A percentile compares a stretch with the other conserved stretches of the same genome.
These are phyloP conservation scores for Sporophila hypoxantha DNA, from an alignment of 2,113 vertebrate species.

Conservation along the genomic window DNA sequence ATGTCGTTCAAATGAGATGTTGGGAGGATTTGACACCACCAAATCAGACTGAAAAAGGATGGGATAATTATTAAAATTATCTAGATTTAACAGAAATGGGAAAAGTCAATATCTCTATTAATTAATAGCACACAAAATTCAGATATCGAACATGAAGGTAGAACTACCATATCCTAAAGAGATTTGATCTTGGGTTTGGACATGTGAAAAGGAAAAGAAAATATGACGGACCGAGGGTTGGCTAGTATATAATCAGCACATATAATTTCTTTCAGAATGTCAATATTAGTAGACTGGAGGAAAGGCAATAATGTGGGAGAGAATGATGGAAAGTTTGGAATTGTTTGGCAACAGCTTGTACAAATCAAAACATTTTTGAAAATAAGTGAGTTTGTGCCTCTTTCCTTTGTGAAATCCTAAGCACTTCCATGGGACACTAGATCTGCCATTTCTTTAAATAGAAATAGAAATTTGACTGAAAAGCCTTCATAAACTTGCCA, in stretches of 20 bases:
- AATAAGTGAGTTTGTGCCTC: not conserved
- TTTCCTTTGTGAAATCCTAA: not conserved
- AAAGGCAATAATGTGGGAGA: not conserved
- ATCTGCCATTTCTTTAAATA: not conserved
- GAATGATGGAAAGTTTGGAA: not conserved
- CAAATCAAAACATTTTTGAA: not conserved
- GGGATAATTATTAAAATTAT: not conserved
- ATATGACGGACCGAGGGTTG: not conserved
- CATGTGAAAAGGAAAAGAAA: not conserved
- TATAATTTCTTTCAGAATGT: not conserved
- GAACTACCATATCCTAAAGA: not conserved
- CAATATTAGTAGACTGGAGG: not conserved
- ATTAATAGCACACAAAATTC: constrained; percentile 17
- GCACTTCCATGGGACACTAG: not conserved
- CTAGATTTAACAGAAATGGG: not conserved
- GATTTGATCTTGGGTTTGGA: not conserved
- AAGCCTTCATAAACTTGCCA: not conserved
- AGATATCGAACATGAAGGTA: constrained; percentile 17
- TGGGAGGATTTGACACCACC: not conserved
- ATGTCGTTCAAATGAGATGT: not conserved
- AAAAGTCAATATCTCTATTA: not conserved
- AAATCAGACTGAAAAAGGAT: not conserved
- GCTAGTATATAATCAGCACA: not conserved
- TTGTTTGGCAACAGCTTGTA: not conserved
- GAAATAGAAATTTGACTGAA: not conserved